Percentiles rank a stretch among this genome's conserved stretches.
Conservation (phyloP, 2,113 vertebrate genomes). For the Girardinichthys multiradiatus region DNA sequence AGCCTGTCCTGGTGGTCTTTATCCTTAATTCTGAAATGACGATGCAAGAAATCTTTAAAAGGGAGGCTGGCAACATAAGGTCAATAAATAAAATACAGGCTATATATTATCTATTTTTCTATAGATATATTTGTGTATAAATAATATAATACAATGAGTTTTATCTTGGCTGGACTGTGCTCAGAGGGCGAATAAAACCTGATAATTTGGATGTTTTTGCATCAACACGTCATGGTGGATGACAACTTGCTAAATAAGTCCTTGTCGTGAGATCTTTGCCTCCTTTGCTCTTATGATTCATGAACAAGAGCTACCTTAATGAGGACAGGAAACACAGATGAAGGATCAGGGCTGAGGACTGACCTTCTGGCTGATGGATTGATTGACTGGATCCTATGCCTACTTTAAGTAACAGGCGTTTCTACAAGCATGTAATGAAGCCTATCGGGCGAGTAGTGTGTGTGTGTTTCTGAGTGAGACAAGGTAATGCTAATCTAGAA, state of each 20-base stretch:
- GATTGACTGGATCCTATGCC: slow-evolving; percentile 31
- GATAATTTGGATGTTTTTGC: slow-evolving; percentile 5
- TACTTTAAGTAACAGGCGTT: slow-evolving; percentile 50
- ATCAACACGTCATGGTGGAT: not conserved
- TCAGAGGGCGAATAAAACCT: slow-evolving; percentile 30
- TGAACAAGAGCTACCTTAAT: slow-evolving; percentile 39
- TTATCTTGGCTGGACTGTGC: slow-evolving; percentile 49
- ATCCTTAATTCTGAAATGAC: slow-evolving; percentile 10
- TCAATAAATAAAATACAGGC: slow-evolving; percentile 78
- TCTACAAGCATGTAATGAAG: slow-evolving; percentile 57
- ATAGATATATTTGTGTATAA: slow-evolving; percentile 75
- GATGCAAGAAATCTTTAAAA: slow-evolving; percentile 29
- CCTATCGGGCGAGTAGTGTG: not conserved
- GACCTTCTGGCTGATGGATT: slow-evolving; percentile 8
- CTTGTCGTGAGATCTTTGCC: not conserved
- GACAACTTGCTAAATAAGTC: not conserved
- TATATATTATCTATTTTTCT: slow-evolving; percentile 73
- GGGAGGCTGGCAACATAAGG: slow-evolving; percentile 24
- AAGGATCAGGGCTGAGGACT: not conserved
- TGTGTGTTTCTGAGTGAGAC: slow-evolving; percentile 25
- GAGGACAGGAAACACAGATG: slow-evolving; percentile 32
- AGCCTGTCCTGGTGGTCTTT: not conserved
- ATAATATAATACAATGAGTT: slow-evolving; percentile 63
- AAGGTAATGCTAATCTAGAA: slow-evolving; percentile 23
- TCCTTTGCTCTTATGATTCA: not conserved